phyloP scores from a whole-genome alignment of 2,797 vertebrate species.

The Alca torda region DNA sequence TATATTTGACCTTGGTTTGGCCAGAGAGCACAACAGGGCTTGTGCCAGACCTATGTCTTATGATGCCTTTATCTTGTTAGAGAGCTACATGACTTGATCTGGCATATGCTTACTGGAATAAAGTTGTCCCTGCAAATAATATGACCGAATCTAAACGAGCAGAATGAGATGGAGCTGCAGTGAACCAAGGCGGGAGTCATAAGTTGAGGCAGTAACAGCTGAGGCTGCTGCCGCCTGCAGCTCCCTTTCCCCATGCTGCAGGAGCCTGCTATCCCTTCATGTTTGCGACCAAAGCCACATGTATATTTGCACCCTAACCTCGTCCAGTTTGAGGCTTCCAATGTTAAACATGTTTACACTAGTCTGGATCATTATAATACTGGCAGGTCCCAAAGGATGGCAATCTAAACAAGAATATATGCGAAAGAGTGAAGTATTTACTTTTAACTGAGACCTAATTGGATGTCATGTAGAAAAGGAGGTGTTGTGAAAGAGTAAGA shows the following conservation, averaged over 20 bases:
- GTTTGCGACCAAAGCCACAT: not conserved
- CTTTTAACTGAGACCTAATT: not conserved
- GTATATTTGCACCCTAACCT: not conserved
- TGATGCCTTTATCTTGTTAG: not conserved
- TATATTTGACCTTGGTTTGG: not conserved
- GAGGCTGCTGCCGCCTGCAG: not conserved
- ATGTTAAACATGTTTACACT: not conserved
- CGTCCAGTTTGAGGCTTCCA: not conserved
- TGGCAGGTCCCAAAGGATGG: not conserved
- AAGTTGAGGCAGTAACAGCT: not conserved
- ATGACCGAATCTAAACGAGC: not conserved
- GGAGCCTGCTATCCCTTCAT: not conserved
- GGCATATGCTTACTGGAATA: not conserved
- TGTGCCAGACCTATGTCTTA: not conserved
- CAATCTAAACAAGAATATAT: not conserved
- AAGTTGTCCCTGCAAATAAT: not conserved
- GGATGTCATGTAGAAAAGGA: not conserved
- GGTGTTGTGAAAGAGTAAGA: not conserved
- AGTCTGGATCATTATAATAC: not conserved
- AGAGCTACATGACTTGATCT: not conserved
- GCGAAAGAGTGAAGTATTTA: not conserved
- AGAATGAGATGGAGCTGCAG: not conserved
- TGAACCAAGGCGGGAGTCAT: fast-evolving
- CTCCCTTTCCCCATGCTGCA: not conserved
- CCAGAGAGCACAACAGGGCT: not conserved